Evolutionary conservation across 2,797 vertebrate species (phyloP), one percentile per base, ranked within the genome.

Genomic region (Scomberomorus guttatus): DNA sequence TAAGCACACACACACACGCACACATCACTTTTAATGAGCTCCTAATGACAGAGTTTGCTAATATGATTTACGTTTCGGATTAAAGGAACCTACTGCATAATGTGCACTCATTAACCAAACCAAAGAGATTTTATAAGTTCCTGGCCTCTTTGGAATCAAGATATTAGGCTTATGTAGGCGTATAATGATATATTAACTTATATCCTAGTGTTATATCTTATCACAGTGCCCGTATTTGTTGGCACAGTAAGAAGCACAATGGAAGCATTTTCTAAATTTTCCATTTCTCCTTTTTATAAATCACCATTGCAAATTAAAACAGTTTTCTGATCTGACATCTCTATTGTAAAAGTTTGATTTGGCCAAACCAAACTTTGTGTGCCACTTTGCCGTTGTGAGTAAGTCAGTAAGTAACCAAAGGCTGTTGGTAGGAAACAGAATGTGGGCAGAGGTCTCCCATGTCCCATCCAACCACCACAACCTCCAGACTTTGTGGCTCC

Each of bases 41-140:
- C 66, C 32, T 61, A 34, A 60, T 64, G 32, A 57, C 22, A 52
- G 37, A 20, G 58, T 73, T 65, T 59, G n/a, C 56, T 74, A 62
- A 67, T 60, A 24, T 70, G 29, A 65, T 73, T 76, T 63, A 63
- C 1, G 13, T 56, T 50, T 51, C 57, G 48, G 48, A 77, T 82
- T 60, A 77, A 63, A 72, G 22, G 59, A 54, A 75, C 17, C 2
- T 56, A 48, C 27, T 56, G 29, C 25, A 65, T 65, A 18, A 44
- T 25, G 24, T 18, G n/a, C 14, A 5, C 2, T 56, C 55, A 65
- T 69, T 58, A 78, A 54, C 13, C 52, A 67, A 61, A 82, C 9
- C 27, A 51, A 27, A 65, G 55, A 79, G 14, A 58, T 37, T 54
- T 46, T 50, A 24, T 72, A 44, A 75, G 52, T 59, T 59, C 60